Conservation (phyloP, 2,888 invertebrate species). For the Marasmarcha lunaedactyla region DNA sequence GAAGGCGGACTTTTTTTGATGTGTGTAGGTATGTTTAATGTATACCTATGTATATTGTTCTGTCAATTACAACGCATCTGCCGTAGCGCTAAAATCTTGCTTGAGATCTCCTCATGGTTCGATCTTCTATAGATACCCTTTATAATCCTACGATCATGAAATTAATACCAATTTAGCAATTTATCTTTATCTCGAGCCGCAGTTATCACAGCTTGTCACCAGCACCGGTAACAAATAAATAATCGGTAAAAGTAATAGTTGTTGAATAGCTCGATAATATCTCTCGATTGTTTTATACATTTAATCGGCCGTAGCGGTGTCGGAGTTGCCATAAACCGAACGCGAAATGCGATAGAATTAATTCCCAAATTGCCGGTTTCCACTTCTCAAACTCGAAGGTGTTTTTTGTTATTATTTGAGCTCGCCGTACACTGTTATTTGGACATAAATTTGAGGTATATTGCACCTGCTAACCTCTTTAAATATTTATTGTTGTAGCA, state of each 20-base stretch:
- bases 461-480: slow-evolving; percentile 59
- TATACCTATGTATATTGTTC: too few species aligned
- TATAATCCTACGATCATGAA: too few species aligned
- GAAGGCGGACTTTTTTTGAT: too few species aligned
- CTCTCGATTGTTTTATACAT: slow-evolving; percentile 30
- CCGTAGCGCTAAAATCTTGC: too few species aligned
- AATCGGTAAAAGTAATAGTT: background rate
- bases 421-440: slow-evolving; percentile 48
- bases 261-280: slow-evolving; percentile 38
- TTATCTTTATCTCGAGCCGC: too few species aligned
- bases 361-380: slow-evolving; percentile 54
- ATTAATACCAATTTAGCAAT: too few species aligned
- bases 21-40: too few species aligned
- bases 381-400: slow-evolving; percentile 29
- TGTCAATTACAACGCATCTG: too few species aligned
- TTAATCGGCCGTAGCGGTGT: slow-evolving; percentile 50
- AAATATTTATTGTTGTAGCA: slow-evolving; percentile 53
- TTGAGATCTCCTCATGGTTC: too few species aligned
- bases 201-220: too few species aligned
- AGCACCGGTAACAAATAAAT: background rate
- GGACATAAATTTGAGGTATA: slow-evolving; percentile 49
- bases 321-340: slow-evolving; percentile 37
- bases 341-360: slow-evolving; percentile 54
- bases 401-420: slow-evolving; percentile 43
- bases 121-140: too few species aligned